Evolutionary conservation across 2,888 invertebrate species (phyloP), one percentile per base, ranked within the genome.

Genomic region (Rotaria sp.): DNA sequence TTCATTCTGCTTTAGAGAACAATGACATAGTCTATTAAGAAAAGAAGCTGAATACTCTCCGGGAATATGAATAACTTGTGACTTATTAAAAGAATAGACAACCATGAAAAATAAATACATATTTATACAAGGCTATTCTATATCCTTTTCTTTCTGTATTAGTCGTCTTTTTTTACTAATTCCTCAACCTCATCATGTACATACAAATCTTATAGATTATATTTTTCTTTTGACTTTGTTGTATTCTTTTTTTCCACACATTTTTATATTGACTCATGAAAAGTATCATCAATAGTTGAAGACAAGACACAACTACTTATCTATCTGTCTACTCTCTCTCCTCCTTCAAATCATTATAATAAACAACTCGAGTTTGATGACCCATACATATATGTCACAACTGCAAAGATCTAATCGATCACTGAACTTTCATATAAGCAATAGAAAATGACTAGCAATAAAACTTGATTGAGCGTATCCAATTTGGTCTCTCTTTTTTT

Each of bases 381-480:
- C 67, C 67, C 52, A 5, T 30, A 59, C 30, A 67, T 15, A 35
- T 67, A 67, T 67, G 67, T 67, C 67, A 67, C 67, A 67, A 67
- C 35, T 67, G 35, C 35, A 67, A 35, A 35, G 35, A 67, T 30
- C 67, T 67, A 67, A 67, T 67, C 67, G 67, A 67, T 67, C 67
- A 67, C 7, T 67, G 35, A 67, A 67, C 67, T 59, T 18, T 67
- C 35, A 38, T 38, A 35, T 21, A 35, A 35, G 21, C 1, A 67
- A 67, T 38, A 15, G 67, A 15, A 67, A 67, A 67, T 67, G 35
- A 35, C 67, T 35, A 35, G 67, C 15, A 67, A 38, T 67, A 35
- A 67, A 67, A 67, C 18, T 67, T 67, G 67, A 67, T 67, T 67
- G 67, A 67, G 67, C 67, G 67, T 67, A 67, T 67, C 67, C 67